These are phyloP conservation scores for Stichopus chloronotus DNA, from an alignment of 35 echinoderm and acorn worm genomes.

Conservation along the genomic window DNA sequence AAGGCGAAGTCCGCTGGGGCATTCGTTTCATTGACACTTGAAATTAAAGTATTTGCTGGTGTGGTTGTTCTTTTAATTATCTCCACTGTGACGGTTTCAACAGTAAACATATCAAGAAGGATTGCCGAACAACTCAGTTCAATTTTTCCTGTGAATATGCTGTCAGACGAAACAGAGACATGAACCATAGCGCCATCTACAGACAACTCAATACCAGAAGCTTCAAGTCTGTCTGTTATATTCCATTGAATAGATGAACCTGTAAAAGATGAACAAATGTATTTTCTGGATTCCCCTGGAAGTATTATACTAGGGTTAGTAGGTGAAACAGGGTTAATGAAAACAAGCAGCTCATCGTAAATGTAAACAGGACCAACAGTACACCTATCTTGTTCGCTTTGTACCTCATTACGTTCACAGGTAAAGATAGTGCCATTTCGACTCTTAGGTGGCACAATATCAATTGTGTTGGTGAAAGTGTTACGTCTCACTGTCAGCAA, in stretches of 20 bases:
- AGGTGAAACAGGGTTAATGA: not conserved
- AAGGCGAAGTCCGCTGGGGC: not conserved
- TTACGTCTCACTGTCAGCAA: not conserved
- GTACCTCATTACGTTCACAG: not conserved
- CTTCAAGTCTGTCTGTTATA: not conserved
- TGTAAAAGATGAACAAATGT: not conserved
- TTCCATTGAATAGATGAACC: not conserved
- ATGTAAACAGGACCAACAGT: not conserved
- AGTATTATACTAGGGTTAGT: not conserved
- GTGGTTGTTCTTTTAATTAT: not conserved
- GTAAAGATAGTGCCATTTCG: not conserved
- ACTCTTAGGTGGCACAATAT: not conserved
- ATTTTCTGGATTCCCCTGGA: not conserved
- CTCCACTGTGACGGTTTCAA: not conserved
- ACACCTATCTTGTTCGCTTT: not conserved
- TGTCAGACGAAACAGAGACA: not conserved
- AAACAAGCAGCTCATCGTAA: not conserved
- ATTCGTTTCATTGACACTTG: not conserved
- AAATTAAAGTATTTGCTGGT: not conserved
- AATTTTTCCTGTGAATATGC: not conserved
- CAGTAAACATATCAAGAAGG: not conserved
- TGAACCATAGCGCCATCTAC: not conserved
- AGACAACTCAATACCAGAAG: slow-evolving; percentile 5
- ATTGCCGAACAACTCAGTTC: not conserved
- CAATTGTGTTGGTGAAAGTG: not conserved